Percentiles rank a stretch among this genome's conserved stretches.
phyloP scores from a whole-genome alignment of 2,113 vertebrate species.

The Anhinga anhinga region DNA sequence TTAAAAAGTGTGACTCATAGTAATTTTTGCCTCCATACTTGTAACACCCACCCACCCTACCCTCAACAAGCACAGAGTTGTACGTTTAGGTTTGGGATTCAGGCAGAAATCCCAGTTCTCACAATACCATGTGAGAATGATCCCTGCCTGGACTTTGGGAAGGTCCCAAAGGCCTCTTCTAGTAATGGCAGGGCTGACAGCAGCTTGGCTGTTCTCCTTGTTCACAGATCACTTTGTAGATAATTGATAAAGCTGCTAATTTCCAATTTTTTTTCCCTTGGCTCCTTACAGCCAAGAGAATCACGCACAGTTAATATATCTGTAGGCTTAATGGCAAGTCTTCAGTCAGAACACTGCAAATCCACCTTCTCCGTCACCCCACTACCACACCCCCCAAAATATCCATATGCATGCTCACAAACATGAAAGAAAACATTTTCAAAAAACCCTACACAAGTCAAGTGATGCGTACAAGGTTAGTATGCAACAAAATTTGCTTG shows the following conservation, averaged over 20 bases:
- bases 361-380: background rate
- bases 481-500: background rate
- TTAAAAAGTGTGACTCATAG: background rate
- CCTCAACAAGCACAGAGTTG: background rate
- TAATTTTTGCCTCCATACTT: background rate
- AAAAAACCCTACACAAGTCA: background rate
- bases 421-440: background rate
- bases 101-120: background rate
- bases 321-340: background rate
- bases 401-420: background rate
- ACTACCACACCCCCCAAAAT: fast-evolving
- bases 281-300: background rate
- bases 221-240: background rate
- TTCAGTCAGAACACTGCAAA: background rate
- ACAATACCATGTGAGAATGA: background rate
- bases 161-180: background rate
- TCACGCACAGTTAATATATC: background rate
- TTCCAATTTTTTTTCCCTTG: background rate
- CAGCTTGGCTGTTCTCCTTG: background rate
- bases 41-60: background rate
- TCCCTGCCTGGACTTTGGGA: background rate
- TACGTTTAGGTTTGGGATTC: background rate
- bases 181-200: background rate
- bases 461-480: background rate
- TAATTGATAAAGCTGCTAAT: background rate